These are phyloP conservation scores for Chrysomallon squamiferum DNA, from an alignment of 1,140 invertebrate species.

Conservation along the genomic window DNA sequence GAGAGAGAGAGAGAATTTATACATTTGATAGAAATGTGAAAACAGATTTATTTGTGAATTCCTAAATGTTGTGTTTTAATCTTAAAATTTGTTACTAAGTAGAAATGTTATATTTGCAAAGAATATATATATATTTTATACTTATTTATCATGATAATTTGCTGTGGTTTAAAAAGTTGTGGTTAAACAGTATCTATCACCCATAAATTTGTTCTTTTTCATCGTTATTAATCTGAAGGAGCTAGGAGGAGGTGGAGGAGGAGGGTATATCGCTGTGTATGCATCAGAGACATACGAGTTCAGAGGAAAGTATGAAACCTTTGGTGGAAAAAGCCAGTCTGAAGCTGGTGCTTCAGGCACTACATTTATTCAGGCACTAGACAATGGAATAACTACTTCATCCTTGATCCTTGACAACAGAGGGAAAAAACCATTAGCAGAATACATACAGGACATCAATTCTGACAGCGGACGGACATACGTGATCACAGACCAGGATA, in stretches of 20 bases:
- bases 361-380: slow-evolving; percentile 30
- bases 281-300: slow-evolving; percentile 25
- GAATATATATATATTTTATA: too few species aligned
- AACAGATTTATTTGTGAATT: too few species aligned
- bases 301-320: slow-evolving; percentile 35
- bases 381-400: slow-evolving; percentile 12
- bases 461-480: slow-evolving; percentile 43
- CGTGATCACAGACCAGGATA: slow-evolving; percentile 22
- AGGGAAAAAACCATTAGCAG: slow-evolving; percentile 25
- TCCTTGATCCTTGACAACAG: slow-evolving; percentile 41
- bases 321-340: slow-evolving; percentile 36
- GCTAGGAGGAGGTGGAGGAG: slow-evolving; percentile 49
- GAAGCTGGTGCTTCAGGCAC: slow-evolving; percentile 49
- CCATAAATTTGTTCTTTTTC: not conserved
- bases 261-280: slow-evolving; percentile 41
- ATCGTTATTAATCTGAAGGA: slow-evolving; percentile 10
- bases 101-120: too few species aligned
- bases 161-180: too few species aligned
- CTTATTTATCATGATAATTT: too few species aligned
- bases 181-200: not conserved
- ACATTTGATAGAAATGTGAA: too few species aligned
- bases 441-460: slow-evolving; percentile 25
- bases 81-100: too few species aligned
- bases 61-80: too few species aligned
- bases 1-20: too few species aligned